Conservation (phyloP, 2,888 invertebrate genomes). For the Alcis repandata region DNA sequence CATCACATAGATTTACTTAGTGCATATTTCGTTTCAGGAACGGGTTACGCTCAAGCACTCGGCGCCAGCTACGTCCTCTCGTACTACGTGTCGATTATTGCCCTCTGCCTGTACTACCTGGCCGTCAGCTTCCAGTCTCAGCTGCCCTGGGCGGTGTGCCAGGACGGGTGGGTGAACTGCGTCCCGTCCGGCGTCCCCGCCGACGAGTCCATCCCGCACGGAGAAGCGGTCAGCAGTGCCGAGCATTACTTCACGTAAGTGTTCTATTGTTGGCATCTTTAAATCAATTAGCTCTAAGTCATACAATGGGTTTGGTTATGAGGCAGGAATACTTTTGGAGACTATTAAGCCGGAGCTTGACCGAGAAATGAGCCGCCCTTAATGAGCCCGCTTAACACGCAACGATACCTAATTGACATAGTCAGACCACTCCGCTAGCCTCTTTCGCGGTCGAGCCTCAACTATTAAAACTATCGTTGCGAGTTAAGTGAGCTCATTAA, state of each 20-base stretch:
- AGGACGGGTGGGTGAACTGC: conserved; percentile 84
- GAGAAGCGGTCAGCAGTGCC: conserved; percentile 80
- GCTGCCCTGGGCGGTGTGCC: conserved; percentile 91
- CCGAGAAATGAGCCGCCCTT: no score
- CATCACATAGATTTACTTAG: no score
- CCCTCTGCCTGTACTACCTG: conserved; percentile 91
- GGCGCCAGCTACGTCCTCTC: conserved; percentile 89
- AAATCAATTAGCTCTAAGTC: no score
- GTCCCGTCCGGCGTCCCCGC: conserved; percentile 71
- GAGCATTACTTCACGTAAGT: conserved; percentile 87
- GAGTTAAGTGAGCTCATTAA: no score
- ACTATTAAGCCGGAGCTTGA: no score
- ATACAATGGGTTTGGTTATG: no score
- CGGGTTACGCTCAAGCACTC: conserved; percentile 90
- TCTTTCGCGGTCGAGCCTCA: no score
- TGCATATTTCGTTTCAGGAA: conserved; percentile 87
- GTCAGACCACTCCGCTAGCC: no score
- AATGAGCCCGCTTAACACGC: no score
- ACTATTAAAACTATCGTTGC: no score
- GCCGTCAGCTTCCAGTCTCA: conserved; percentile 89
- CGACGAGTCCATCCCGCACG: conserved; percentile 49
- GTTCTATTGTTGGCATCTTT: neutral
- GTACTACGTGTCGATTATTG: conserved; percentile 92
- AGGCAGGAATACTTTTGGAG: no score
- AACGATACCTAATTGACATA: no score